Conservation (phyloP, 1,140 invertebrate species). For the Branchinecta lynchi region DNA sequence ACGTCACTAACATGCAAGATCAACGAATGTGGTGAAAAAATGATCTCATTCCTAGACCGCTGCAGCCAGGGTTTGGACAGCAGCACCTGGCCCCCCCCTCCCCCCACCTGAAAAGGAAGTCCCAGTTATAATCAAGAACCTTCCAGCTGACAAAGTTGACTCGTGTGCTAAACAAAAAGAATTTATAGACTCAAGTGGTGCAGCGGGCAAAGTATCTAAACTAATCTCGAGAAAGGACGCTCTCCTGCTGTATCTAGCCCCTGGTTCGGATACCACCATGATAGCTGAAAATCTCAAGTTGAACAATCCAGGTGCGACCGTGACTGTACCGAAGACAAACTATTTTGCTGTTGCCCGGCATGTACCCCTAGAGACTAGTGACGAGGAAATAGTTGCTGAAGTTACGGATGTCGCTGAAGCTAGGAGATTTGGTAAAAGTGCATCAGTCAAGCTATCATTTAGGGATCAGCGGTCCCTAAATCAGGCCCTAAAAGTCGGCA, state of each 20-base stretch:
- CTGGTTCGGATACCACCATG: constrained; percentile 8
- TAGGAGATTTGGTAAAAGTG: constrained; percentile 4
- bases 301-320: background rate
- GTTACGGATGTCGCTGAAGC: constrained; percentile 2
- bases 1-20: no score
- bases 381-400: constrained; percentile 1
- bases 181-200: constrained; percentile 5
- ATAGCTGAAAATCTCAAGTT: constrained; percentile 1
- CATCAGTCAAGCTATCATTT: background rate
- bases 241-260: constrained; percentile 8
- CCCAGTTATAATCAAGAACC: background rate
- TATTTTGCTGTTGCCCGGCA: no score
- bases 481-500: constrained; percentile 3
- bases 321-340: background rate
- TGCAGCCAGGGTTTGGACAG: no score
- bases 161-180: constrained; percentile 9
- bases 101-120: no score
- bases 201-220: background rate
- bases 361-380: background rate
- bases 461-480: constrained; percentile 1
- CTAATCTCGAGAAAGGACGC: background rate
- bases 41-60: no score
- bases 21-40: no score
- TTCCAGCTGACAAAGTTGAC: constrained; percentile 5
- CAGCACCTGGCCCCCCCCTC: no score